phyloP scores from a whole-genome alignment of 2,113 vertebrate species.

The Myotis lucifugus region DNA sequence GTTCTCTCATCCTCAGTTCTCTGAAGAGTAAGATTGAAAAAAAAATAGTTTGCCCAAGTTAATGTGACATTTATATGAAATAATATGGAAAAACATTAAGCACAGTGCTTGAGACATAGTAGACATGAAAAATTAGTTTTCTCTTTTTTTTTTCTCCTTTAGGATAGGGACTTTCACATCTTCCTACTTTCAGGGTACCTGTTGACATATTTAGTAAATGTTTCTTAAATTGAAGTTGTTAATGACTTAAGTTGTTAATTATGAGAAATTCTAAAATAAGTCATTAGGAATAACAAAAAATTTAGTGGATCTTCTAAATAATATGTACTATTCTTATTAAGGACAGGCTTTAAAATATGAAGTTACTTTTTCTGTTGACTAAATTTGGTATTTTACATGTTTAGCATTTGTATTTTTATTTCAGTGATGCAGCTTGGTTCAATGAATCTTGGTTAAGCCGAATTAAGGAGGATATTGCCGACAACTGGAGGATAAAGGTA shows the following conservation, averaged over 20 bases:
- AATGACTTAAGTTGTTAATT: slow-evolving; percentile 36
- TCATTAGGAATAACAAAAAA: slow-evolving; percentile 23
- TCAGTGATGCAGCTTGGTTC: slow-evolving; percentile 95
- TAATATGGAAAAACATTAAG: not conserved
- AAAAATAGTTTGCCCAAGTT: not conserved
- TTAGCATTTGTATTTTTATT: slow-evolving; percentile 59
- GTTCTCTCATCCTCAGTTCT: not conserved
- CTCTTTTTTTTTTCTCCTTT: not conserved
- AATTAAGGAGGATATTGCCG: slow-evolving; percentile 95
- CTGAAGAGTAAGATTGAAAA: not conserved
- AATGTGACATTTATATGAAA: slow-evolving; percentile 17
- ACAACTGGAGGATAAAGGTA: slow-evolving; percentile 99
- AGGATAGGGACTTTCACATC: not conserved
- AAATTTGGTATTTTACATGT: not conserved
- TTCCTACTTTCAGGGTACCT: not conserved
- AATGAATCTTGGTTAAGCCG: slow-evolving; percentile 92
- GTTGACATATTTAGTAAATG: slow-evolving; percentile 10
- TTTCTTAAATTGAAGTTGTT: slow-evolving; percentile 36
- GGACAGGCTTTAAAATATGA: not conserved
- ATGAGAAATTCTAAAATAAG: slow-evolving; percentile 13
- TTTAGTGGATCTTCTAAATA: not conserved
- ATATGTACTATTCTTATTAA: not conserved
- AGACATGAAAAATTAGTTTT: not conserved
- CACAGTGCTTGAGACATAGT: not conserved
- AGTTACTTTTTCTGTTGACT: not conserved